Evolutionary conservation across 1,140 invertebrate species (phyloP), one percentile per base, ranked within the genome.

Genomic region (Heliothis virescens): DNA sequence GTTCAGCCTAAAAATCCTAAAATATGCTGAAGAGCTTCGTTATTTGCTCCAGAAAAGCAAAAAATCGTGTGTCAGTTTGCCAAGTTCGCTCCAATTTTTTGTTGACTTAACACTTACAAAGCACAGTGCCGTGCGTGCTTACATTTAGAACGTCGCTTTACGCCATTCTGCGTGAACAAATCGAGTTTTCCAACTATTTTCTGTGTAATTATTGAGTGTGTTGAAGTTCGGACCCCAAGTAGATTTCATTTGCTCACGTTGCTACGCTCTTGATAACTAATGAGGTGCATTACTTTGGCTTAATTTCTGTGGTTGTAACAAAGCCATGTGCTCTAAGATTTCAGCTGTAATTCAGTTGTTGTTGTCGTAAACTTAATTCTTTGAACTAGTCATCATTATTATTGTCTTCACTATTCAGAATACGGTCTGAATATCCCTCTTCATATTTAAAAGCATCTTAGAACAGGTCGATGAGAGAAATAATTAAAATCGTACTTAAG

Each of bases 151-250:
- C 63, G 62, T 65, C 21, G 60, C 60, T 67, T 65, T 77, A 65
- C 69, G 29, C 34, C 63, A 48, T 79, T 79, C 62, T 65, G 60
- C 50, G 74, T 65, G 62, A 65, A 50, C 62, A 77, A 77, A 77
- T 77, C 60, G 65, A 79, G 62, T 80, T 75, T 67, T 59, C 41
- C 41, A 80, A 62, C 79, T 59, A 75, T 60, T 67, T 53, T 59
- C 63, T 53, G 59, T 50, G 50, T 59, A 75, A 75, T 59, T 80
- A 80, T n/a, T 62, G 52, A 65, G 74, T 62, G 73, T 63, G n/a
- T 73, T 41, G 79, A 53, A 67, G 41, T 67, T 67, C 13, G 63
- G 63, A 34, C 16, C n/a, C n/a, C 29, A n/a, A 52, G 65, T 18
- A 18, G 29, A 73, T 73, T 63, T 62, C 47, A 73, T 55, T 75